Evolutionary conservation across 2,888 invertebrate species (phyloP), one percentile per base, ranked within the genome.

Genomic region (Troides oblongomaculatus): DNA sequence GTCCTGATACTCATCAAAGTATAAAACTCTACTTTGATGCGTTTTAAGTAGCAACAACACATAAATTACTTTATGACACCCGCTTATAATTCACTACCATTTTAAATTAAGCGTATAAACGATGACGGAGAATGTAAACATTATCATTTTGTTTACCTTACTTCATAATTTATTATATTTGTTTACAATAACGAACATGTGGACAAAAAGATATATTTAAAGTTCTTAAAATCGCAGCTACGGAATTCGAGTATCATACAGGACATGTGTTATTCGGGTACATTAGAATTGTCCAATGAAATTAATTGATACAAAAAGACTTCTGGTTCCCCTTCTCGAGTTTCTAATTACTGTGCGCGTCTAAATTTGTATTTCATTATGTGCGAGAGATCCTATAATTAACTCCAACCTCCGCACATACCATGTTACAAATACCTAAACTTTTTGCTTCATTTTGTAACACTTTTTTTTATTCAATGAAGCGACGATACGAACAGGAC

Each of bases 271-370:
- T 82, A 81, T 80, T 79, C 80, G 81, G 75, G 75, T 78, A 79
- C 83, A 83, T 86, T 81, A 82, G 81, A 75, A 78, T 72, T 79
- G 82, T 77, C 80, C 87, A 85, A 86, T 86, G 81, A 86, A 82
- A 84, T 88, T 86, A 89, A 89, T 90, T 89, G 87, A 87, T 81
- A 79, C 66, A 62, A 70, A 66, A 77, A 80, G 80, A 77, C 23
- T 18, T 74, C 74, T 70, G 72, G 72, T 74, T 76, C 76, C 80
- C 76, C 79, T 83, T 83, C 82, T 81, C 81, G 81, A 82, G 82
- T 87, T 84, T 86, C 84, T 77, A 74, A 80, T 88, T 87, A 84
- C 87, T 66, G 57, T 50, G 67, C 71, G 63, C 67, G 72, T 71
- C 68, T 71, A 68, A 72, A 72, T 68, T 69, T 73, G 69, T 74